A percentile compares a stretch with the other conserved stretches of the same genome.
Evolutionary conservation across 2,888 invertebrate genomes (phyloP).

Genomic region (Desoria tigrina): DNA sequence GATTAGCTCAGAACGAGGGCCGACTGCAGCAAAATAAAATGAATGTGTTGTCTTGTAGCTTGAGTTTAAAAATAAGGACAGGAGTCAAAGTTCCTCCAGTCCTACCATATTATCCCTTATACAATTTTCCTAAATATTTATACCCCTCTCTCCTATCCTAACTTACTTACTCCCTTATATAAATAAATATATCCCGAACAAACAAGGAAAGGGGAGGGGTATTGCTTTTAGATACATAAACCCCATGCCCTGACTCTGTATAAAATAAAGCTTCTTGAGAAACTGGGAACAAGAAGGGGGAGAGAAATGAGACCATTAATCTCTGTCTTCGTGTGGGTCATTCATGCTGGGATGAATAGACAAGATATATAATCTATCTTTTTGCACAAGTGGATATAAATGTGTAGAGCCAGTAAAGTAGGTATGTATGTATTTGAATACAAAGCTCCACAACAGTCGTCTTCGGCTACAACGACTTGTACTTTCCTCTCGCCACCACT

Average conservation of each 20-base stretch:
- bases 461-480: no score
- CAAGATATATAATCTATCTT: constrained; percentile 5
- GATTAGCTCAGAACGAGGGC: constrained; percentile 7
- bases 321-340: constrained; percentile 37
- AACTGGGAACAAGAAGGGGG: constrained; percentile 16
- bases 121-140: background rate
- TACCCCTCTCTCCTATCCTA: background rate
- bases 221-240: no score
- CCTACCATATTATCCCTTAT: background rate
- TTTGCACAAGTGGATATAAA: no score
- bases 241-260: no score
- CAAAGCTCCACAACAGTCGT: no score
- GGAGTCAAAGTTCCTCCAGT: constrained; percentile 5
- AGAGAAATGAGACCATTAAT: constrained; percentile 35
- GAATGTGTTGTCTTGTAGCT: constrained; percentile 14
- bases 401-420: no score
- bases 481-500: no score
- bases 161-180: background rate
- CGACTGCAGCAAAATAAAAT: constrained; percentile 14
- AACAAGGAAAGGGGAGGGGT: background rate
- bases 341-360: constrained; percentile 27
- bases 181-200: background rate
- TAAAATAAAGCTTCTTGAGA: constrained; percentile 4
- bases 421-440: no score
- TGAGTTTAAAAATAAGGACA: constrained; percentile 18